These are phyloP conservation scores for Caenorhabditis angaria DNA, from an alignment of 2,888 invertebrate genomes.

Conservation along the genomic window DNA sequence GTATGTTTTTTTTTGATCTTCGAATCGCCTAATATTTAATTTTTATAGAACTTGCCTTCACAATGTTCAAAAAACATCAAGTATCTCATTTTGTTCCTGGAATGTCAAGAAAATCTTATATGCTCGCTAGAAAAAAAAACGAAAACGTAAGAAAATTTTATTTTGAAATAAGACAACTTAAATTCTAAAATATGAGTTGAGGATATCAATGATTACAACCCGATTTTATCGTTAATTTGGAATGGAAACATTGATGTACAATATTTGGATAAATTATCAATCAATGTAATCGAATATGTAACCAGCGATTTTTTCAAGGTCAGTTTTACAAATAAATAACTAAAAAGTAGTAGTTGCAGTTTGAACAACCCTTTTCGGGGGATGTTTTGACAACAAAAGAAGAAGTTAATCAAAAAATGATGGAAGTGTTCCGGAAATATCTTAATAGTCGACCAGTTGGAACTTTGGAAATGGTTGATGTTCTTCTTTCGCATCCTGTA, in stretches of 20 bases:
- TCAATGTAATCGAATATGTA: background rate
- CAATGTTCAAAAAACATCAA: too few relatives aligned
- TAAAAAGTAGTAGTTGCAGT: too few relatives aligned
- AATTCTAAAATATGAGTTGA: background rate
- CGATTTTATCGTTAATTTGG: constrained; percentile 11
- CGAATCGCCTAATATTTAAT: background rate
- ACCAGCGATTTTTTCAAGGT: background rate
- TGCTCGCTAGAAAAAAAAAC: constrained; percentile 5
- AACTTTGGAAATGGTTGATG: constrained; percentile 6
- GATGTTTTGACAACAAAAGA: too few relatives aligned
- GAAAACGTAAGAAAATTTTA: constrained; percentile 5
- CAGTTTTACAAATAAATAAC: too few relatives aligned
- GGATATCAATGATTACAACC: constrained; percentile 19
- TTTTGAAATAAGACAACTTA: too few relatives aligned
- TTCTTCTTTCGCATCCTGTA: constrained; percentile 1
- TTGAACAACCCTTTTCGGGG: too few relatives aligned
- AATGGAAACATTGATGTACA: constrained; percentile 26
- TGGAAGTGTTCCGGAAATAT: too few relatives aligned
- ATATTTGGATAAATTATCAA: background rate
- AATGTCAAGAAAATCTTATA: background rate
- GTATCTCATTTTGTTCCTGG: too few relatives aligned
- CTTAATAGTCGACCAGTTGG: constrained; percentile 7
- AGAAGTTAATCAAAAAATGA: too few relatives aligned
- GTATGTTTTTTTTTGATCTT: background rate
- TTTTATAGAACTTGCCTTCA: too few relatives aligned